Evolutionary conservation across 1,140 invertebrate genomes (phyloP).

Genomic region (Magallana ariakensis): DNA sequence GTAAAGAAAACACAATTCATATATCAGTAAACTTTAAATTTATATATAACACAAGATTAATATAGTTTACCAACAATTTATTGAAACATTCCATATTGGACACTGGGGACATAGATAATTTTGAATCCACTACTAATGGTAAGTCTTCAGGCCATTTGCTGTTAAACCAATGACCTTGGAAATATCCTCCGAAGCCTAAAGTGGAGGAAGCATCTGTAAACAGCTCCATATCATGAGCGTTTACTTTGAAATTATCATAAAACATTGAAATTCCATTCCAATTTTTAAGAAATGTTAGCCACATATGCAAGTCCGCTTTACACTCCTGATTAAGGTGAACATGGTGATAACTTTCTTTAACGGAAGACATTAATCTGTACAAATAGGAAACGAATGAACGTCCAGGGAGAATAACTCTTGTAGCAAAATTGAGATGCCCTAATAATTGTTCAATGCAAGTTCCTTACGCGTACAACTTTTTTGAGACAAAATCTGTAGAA

Average conservation of each 20-base stretch:
- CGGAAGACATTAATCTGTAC: constrained; percentile 4
- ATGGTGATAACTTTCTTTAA: constrained; percentile 32
- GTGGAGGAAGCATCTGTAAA: too few relatives aligned
- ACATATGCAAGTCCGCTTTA: constrained; percentile 40
- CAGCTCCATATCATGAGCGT: background rate
- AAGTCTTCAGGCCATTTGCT: constrained; percentile 49
- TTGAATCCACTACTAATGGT: background rate
- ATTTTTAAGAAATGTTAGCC: constrained; percentile 50
- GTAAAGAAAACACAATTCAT: too few relatives aligned
- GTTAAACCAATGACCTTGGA: constrained; percentile 43
- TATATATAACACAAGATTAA: too few relatives aligned
- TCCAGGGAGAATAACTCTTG: too few relatives aligned
- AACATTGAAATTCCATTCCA: constrained; percentile 56
- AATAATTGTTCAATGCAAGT: constrained; percentile 1
- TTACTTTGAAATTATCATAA: background rate
- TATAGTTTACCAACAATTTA: constrained; percentile 47
- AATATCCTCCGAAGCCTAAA: constrained; percentile 49
- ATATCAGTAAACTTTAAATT: too few relatives aligned
- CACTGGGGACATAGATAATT: constrained; percentile 48
- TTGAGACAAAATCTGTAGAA: background rate
- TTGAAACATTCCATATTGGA: too few relatives aligned
- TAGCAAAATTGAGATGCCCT: too few relatives aligned
- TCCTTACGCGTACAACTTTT: background rate
- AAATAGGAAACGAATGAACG: background rate
- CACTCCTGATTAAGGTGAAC: background rate